Base-by-base conservation (phyloP, 1,140 invertebrate species). In the Drosophila simulans region DNA sequence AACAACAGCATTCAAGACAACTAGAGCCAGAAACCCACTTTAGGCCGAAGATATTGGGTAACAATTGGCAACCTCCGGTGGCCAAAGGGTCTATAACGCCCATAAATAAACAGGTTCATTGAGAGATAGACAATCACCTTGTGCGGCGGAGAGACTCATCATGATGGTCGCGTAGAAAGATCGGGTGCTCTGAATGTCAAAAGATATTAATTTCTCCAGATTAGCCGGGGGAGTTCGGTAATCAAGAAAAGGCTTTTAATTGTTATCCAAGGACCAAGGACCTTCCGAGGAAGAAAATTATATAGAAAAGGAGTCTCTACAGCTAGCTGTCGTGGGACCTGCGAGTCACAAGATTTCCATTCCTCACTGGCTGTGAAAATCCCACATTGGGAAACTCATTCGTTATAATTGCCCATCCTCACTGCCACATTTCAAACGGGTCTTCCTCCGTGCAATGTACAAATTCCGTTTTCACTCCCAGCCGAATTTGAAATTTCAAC, bases 21-120 rank as follows among this genome's bases (percentile, higher is more conserved):
- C 52, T 64, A 37, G 64, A 43, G 49, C 59, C 59, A 63, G 52
- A 49, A 89, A 86, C 84, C 84, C 78, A 86, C 62, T 88, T 86
- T 80, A 40, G 51, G 71, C 79, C 64, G 25, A 72, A 65, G 59
- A 59, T 77, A 88, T 86, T 86, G 84, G 82, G 79, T 80, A 86
- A 86, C 83, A 72, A 72, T 70, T 79, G 76, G 62, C 66, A 64
- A 43, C 37, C 59, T 39, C 57, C 55, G 46, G 45, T 48, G 43
- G 37, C 54, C 15, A 22, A 68, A 65, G 60, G 60, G 46, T 53
- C 22, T 31, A 31, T 31, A 31, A 31, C 7, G 46, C 40, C 60
- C 52, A 68, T 34, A 65, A 53, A 68, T 65, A 68, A 37, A 48
- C 27, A 37, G 35, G 43, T 37, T 43, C 17, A 42, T 10, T 22